A percentile compares a stretch with the other conserved stretches of the same genome.
Conservation (phyloP, 2,888 invertebrate genomes). For the Tetropium fuscum region DNA sequence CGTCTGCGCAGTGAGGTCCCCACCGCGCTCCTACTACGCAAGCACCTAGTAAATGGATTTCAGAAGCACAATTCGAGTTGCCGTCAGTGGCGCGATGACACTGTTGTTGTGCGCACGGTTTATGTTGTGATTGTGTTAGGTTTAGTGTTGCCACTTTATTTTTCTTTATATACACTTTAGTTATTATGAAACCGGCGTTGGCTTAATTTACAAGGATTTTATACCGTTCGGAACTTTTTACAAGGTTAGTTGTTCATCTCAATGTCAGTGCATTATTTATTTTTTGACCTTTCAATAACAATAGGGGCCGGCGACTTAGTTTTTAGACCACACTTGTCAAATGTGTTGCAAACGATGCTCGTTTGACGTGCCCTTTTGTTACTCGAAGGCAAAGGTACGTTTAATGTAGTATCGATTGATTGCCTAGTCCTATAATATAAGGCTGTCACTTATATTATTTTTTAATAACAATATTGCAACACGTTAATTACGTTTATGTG, state of each 20-base stretch:
- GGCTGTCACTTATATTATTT: slow-evolving; percentile 1
- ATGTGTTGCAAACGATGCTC: too few species aligned
- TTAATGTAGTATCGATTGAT: not conserved
- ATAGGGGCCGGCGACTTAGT: slow-evolving; percentile 20
- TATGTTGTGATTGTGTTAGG: slow-evolving; percentile 27
- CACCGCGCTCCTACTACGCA: slow-evolving; percentile 16
- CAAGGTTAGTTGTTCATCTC: slow-evolving; percentile 40
- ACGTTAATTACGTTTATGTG: slow-evolving; percentile 13
- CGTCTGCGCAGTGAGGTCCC: slow-evolving; percentile 30
- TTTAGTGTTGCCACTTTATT: slow-evolving; percentile 33
- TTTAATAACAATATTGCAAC: slow-evolving; percentile 2
- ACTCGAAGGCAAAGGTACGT: slow-evolving; percentile 12
- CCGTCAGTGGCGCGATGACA: slow-evolving; percentile 48
- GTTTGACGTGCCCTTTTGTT: slow-evolving; percentile 21
- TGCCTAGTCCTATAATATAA: not conserved
- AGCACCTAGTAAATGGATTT: slow-evolving; percentile 40
- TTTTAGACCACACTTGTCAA: too few species aligned
- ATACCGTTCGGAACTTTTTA: slow-evolving; percentile 33
- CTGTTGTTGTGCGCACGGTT: slow-evolving; percentile 39
- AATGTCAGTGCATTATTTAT: slow-evolving; percentile 43
- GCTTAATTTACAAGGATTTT: slow-evolving; percentile 37
- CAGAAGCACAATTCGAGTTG: slow-evolving; percentile 29
- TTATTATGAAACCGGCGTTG: slow-evolving; percentile 36
- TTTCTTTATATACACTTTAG: slow-evolving; percentile 31
- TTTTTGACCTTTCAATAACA: slow-evolving; percentile 43